Evolutionary conservation across 2,888 invertebrate species (phyloP).

Genomic region (Monopis laevigella): DNA sequence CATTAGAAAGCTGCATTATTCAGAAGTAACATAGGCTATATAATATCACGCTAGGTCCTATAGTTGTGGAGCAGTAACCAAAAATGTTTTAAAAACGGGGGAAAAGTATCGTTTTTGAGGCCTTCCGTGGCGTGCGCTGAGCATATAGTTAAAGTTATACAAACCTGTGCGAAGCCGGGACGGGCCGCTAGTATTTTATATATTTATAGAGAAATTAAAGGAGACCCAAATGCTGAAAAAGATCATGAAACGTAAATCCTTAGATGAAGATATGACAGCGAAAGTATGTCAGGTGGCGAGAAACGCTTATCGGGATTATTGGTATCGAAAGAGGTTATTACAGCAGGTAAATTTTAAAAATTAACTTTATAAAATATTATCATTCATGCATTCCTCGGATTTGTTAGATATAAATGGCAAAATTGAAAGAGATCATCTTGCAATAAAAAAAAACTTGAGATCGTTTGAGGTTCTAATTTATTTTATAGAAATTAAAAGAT

Average conservation of each 20-base stretch:
- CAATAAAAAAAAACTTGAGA: no score
- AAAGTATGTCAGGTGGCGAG: conserved; percentile 45
- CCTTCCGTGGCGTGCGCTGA: no score
- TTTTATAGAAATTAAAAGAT: conserved; percentile 18
- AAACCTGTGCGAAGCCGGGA: background rate
- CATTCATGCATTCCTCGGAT: background rate
- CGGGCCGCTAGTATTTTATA: background rate
- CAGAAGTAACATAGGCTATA: no score
- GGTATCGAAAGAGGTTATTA: conserved; percentile 44
- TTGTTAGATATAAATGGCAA: no score
- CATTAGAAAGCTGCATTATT: no score
- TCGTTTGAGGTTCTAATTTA: background rate
- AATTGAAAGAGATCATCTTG: no score
- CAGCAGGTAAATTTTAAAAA: conserved; percentile 30
- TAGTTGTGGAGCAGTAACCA: no score
- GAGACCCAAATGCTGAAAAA: conserved; percentile 43
- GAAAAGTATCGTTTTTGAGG: no score
- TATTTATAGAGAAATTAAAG: conserved; percentile 36
- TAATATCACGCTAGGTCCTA: no score
- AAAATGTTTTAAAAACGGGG: no score
- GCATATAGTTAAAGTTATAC: no score
- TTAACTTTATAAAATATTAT: no score
- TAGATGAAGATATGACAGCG: conserved; percentile 43
- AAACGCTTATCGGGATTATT: conserved; percentile 49
- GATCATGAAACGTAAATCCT: conserved; percentile 26